These are phyloP conservation scores for Mayetiola destructor DNA, from an alignment of 2,888 invertebrate genomes.

Conservation along the genomic window DNA sequence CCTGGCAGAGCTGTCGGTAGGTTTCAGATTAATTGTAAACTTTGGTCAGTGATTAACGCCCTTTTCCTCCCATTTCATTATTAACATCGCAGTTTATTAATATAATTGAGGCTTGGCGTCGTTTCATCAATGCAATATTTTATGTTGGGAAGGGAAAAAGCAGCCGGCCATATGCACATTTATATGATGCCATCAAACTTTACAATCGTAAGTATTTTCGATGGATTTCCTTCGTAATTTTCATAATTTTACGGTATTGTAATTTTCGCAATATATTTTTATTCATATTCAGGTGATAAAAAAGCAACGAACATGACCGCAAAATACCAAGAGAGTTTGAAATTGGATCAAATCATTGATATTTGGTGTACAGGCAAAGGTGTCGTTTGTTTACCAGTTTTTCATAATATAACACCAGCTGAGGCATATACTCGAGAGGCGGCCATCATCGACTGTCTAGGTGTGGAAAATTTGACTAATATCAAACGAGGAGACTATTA, in stretches of 20 bases:
- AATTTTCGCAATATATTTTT: background rate
- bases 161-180: slow-evolving; percentile 74
- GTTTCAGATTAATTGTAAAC: background rate
- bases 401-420: slow-evolving; percentile 76
- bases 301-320: slow-evolving; percentile 14
- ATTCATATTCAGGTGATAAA: background rate
- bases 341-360: slow-evolving; percentile 65
- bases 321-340: slow-evolving; percentile 33
- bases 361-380: slow-evolving; percentile 76
- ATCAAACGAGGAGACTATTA: slow-evolving; percentile 69
- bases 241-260: background rate
- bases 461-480: slow-evolving; percentile 61
- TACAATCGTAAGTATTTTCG: slow-evolving; percentile 23
- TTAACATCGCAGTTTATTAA: slow-evolving; percentile 27
- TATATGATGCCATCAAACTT: slow-evolving; percentile 68
- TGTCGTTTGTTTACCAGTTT: slow-evolving; percentile 80
- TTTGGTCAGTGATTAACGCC: too few relatives aligned
- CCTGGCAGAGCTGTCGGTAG: slow-evolving; percentile 36
- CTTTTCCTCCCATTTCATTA: too few relatives aligned
- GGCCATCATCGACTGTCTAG: slow-evolving; percentile 81
- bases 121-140: slow-evolving; percentile 76
- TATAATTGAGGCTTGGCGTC: slow-evolving; percentile 48
- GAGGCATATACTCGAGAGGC: slow-evolving; percentile 93
- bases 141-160: slow-evolving; percentile 93
- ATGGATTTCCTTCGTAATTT: background rate